Base-by-base conservation (phyloP, 2,113 vertebrate genomes). In the Colossoma macropomum region DNA sequence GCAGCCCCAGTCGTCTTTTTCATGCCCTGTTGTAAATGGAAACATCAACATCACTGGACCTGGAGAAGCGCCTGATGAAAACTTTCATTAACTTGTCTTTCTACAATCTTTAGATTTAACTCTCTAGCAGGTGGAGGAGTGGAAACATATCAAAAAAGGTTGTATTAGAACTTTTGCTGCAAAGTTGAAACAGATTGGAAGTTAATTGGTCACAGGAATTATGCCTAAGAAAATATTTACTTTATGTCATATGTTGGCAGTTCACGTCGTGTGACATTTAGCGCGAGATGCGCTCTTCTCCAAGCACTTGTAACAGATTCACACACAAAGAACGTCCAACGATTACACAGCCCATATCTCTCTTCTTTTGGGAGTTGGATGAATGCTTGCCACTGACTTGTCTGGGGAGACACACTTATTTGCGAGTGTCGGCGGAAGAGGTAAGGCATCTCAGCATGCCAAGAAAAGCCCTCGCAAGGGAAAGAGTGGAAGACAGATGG, bases 401-500 rank as follows among this genome's bases (percentile, higher is more conserved):
- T 88, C 88, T 90, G 86, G 32, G 81, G 91, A 89, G 89, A 89
- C 87, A 89, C 86, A 89, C 86, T 91, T 88, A 85, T 92, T 77
- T 88, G 62, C n/a, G 83, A 79, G 75, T 80, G 85, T 83, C 77
- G 75, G 82, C 71, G 68, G 81, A 85, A 79, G 83, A 86, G 90
- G 88, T 85, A 74, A 68, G 81, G 56, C 82, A 85, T 86, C 81
- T 80, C 78, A 75, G 82, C 34, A 86, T 90, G 92, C 92, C 92
- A 93, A 91, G 87, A 90, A 84, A 85, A 87, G 75, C 89, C 87
- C 86, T 56, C 79, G 84, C 87, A 71, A 84, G 82, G 76, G 84
- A 88, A 62, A 92, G 90, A 89, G 77, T 84, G 85, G 85, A 85
- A 81, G 90, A 93, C 94, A 94, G 94, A 94, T 94, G 94, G 93